Base-by-base conservation (phyloP, 2,113 vertebrate genomes). In the Bagarius yarrelli region DNA sequence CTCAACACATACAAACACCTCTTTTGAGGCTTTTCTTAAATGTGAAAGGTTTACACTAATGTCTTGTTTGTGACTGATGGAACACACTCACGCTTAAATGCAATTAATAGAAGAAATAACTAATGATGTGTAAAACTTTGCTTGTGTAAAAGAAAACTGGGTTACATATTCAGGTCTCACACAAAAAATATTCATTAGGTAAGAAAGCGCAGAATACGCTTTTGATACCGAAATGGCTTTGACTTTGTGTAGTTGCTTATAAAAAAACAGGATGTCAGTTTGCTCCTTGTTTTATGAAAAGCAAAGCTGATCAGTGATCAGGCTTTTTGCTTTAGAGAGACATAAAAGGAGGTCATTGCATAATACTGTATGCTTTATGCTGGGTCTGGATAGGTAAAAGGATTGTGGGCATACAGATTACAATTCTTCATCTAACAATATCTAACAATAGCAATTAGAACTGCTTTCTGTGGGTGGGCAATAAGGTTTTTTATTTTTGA, bases 21-120 rank as follows among this genome's bases (percentile, higher is more conserved):
- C n/a, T 8, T 23, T 80, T 25, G 52, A 36, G 23, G 47, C 34
- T 64, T 69, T 50, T 60, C 59, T 30, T 16, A 18, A 84, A 84
- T 81, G 83, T 61, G 55, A 75, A 56, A 40, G 30, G 63, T 81
- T 61, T 60, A 36, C 60, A 76, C 55, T 78, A 67, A 50, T 57
- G 57, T 55, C 55, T 74, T 16, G 66, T 56, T 79, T 56, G 73
- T 76, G 50, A 73, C 60, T 73, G 36, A 30, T 27, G 32, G 44
- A 80, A 77, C 15, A 25, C 73, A 50, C 60, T 40, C 8, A 34
- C 30, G 56, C 83, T 76, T 75, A 72, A 34, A 81, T 78, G 69
- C 61, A 74, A 34, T 84, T 40, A 30, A 40, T 36, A 40, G 30
- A 57, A 15, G 63, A 72, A 25, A 57, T 27, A 47, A n/a, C 72